These are phyloP conservation scores for Phalacrocorax brasilianus DNA, from an alignment of 2,113 vertebrate genomes.

Conservation along the genomic window DNA sequence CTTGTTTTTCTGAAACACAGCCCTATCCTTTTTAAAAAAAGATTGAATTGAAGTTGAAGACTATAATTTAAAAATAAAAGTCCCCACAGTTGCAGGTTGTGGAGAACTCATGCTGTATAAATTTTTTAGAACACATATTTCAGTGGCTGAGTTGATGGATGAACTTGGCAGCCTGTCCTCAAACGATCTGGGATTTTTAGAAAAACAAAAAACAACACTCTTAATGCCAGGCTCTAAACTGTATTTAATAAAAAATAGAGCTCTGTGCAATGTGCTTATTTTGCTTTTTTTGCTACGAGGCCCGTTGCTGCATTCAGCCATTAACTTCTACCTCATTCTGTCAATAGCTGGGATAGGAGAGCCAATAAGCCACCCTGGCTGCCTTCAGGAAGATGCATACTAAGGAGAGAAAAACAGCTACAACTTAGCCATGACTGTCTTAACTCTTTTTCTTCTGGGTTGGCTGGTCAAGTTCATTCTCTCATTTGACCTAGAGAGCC, in stretches of 20 bases:
- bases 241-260: constrained; percentile 60
- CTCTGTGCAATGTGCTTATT: constrained; percentile 52
- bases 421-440: not conserved
- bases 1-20: not conserved
- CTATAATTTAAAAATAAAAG: constrained; percentile 53
- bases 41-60: constrained; percentile 1
- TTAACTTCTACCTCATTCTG: constrained; percentile 48
- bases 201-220: constrained; percentile 49
- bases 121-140: constrained; percentile 61
- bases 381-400: not conserved
- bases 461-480: not conserved
- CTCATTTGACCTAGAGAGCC: not conserved
- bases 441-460: not conserved
- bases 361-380: not conserved
- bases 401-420: not conserved
- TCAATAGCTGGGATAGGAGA: not conserved
- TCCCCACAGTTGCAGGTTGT: constrained; percentile 19
- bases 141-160: constrained; percentile 57
- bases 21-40: not conserved
- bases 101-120: constrained; percentile 40
- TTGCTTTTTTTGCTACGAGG: not conserved
- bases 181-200: constrained; percentile 54
- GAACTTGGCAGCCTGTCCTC: constrained; percentile 62
- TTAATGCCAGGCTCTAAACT: constrained; percentile 51
- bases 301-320: constrained; percentile 14